phyloP scores from a whole-genome alignment of 1,140 invertebrate genomes.

The Diprion similis region DNA sequence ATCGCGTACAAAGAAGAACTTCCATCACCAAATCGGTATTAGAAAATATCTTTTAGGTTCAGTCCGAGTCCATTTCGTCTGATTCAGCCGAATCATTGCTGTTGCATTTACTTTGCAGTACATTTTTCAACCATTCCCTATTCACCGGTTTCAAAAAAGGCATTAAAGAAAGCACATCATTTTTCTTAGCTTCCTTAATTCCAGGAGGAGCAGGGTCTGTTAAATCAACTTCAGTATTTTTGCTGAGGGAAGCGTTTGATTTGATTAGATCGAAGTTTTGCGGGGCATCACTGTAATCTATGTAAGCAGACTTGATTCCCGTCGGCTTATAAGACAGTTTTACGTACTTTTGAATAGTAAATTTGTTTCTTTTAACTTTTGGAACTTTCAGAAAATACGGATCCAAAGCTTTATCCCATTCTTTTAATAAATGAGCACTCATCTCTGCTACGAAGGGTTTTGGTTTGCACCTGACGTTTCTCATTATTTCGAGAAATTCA shows the following conservation, averaged over 20 bases:
- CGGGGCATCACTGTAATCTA: conserved; percentile 12
- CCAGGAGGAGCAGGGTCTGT: background rate
- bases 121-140: conserved; percentile 18
- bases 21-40: background rate
- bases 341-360: conserved; percentile 17
- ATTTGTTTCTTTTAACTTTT: conserved; percentile 10
- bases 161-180: conserved; percentile 13
- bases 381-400: background rate
- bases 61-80: background rate
- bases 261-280: background rate
- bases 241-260: background rate
- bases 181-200: conserved; percentile 14
- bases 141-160: conserved; percentile 3
- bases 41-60: background rate
- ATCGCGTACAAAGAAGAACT: background rate
- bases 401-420: background rate
- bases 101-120: conserved; percentile 1
- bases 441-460: conserved; percentile 20
- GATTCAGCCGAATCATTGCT: background rate
- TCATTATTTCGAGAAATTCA: conserved; percentile 32
- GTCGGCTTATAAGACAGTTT: conserved; percentile 11
- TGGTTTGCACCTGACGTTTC: conserved; percentile 22
- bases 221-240: background rate
- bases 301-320: conserved; percentile 9
- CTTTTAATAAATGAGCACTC: conserved; percentile 4